Conservation (phyloP, 2,888 invertebrate species). For the Eristalis pertinax region DNA sequence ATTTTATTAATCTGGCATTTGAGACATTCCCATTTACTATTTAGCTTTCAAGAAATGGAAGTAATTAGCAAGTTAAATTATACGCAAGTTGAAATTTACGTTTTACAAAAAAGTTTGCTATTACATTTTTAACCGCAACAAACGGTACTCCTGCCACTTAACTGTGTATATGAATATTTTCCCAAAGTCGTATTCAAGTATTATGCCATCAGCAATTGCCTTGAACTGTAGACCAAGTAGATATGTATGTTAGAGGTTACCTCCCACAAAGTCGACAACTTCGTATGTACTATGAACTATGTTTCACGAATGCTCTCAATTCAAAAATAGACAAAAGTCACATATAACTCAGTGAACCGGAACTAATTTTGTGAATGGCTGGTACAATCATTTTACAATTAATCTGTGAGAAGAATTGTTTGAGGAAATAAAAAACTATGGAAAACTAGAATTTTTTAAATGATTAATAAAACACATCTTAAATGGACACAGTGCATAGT, state of each 20-base stretch:
- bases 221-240: not conserved
- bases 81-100: conserved; percentile 26
- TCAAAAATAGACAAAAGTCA: conserved; percentile 23
- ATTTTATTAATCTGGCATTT: conserved; percentile 62
- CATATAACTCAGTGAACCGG: conserved; percentile 47
- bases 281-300: not conserved
- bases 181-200: too few relatives aligned
- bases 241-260: not conserved
- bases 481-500: not conserved
- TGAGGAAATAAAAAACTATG: not conserved
- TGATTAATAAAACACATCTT: not conserved
- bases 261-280: conserved; percentile 16
- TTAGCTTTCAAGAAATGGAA: conserved; percentile 46
- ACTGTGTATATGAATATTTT: too few relatives aligned
- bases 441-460: not conserved
- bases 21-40: not conserved
- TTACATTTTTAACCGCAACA: too few relatives aligned
- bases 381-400: conserved; percentile 13
- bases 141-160: too few relatives aligned
- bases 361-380: conserved; percentile 50
- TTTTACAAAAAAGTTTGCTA: not conserved
- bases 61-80: conserved; percentile 66
- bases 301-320: conserved; percentile 30
- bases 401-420: conserved; percentile 1
- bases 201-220: too few relatives aligned